Evolutionary conservation across 2,888 invertebrate genomes (phyloP).

Genomic region (Phortica magna): DNA sequence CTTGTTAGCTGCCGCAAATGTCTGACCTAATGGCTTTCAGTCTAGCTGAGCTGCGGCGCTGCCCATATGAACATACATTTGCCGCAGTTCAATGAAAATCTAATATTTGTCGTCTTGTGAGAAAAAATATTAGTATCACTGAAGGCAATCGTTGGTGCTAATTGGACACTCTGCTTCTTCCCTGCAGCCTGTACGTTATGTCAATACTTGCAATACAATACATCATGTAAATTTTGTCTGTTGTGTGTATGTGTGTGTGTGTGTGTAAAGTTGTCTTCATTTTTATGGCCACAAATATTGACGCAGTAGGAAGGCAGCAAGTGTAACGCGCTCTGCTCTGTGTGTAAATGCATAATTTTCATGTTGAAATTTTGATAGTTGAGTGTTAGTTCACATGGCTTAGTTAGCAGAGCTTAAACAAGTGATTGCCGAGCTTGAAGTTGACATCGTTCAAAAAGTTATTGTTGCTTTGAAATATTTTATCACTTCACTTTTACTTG

Average conservation of each 20-base stretch:
- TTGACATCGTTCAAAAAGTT: too few species aligned
- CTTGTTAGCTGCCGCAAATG: constrained; percentile 26
- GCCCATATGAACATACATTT: too few species aligned
- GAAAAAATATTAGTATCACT: constrained; percentile 19
- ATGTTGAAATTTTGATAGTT: neutral
- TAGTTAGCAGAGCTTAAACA: neutral
- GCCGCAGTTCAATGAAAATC: constrained; percentile 31
- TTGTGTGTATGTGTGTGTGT: neutral
- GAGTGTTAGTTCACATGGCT: neutral
- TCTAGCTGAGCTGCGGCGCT: neutral
- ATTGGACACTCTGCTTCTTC: neutral
- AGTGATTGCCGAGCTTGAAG: neutral
- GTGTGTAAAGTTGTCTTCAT: neutral
- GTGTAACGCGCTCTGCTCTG: neutral
- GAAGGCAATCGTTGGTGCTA: constrained; percentile 25
- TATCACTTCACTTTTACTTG: too few species aligned
- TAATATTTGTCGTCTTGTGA: constrained; percentile 27
- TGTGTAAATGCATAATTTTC: neutral
- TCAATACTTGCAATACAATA: neutral
- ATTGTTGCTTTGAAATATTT: too few species aligned
- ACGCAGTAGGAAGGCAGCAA: constrained; percentile 5
- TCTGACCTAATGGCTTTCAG: constrained; percentile 6
- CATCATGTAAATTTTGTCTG: neutral
- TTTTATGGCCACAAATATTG: constrained; percentile 32
- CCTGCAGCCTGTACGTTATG: neutral